phyloP scores from a whole-genome alignment of 2,113 vertebrate genomes.

The Plectropomus leopardus region DNA sequence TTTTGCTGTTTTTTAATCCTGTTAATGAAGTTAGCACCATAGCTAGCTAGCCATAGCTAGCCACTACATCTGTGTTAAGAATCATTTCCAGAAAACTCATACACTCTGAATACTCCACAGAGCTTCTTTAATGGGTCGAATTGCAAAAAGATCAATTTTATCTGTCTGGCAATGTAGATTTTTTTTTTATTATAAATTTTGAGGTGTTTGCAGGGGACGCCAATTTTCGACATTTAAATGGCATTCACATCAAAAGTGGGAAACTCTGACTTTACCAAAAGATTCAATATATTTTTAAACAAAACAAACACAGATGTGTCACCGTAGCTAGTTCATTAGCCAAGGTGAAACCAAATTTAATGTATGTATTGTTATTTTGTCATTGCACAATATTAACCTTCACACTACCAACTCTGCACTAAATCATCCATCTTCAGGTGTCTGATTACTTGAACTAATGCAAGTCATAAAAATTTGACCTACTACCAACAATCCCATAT shows the following conservation, averaged over 20 bases:
- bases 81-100: too few species aligned
- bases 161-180: not conserved
- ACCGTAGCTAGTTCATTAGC: not conserved
- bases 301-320: not conserved
- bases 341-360: not conserved
- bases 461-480: not conserved
- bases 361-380: not conserved
- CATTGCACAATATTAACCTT: not conserved
- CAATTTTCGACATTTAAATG: not conserved
- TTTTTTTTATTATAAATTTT: not conserved
- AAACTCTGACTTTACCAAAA: not conserved
- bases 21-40: too few species aligned
- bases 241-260: not conserved
- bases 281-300: not conserved
- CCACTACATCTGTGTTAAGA: too few species aligned
- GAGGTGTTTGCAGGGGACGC: not conserved
- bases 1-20: too few species aligned
- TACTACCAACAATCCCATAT: not conserved
- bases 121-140: too few species aligned
- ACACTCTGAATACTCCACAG: too few species aligned
- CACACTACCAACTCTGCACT: not conserved
- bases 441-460: not conserved
- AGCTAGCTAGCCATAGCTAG: too few species aligned
- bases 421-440: not conserved
- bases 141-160: not conserved